These are phyloP conservation scores for Rhorus exstirpatorius DNA, from an alignment of 2,888 invertebrate species.

Conservation along the genomic window DNA sequence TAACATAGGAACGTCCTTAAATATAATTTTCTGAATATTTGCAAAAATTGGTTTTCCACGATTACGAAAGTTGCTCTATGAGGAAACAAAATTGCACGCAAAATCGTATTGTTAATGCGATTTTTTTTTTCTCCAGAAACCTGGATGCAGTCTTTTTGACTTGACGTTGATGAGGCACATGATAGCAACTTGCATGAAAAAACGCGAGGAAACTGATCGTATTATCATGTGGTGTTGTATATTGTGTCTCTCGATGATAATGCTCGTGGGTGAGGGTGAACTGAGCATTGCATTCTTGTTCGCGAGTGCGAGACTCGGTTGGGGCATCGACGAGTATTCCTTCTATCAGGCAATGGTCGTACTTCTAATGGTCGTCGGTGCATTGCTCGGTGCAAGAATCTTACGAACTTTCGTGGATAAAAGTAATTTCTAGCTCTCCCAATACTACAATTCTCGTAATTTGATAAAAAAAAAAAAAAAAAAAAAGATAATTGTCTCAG, in stretches of 20 bases:
- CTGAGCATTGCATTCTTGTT: slow-evolving; percentile 88
- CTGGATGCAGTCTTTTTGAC: slow-evolving; percentile 86
- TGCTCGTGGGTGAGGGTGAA: slow-evolving; percentile 86
- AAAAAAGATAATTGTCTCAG: too few species aligned
- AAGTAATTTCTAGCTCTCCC: background rate
- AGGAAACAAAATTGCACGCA: background rate
- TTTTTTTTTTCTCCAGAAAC: slow-evolving; percentile 83
- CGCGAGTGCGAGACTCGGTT: slow-evolving; percentile 89
- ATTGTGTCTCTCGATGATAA: slow-evolving; percentile 75
- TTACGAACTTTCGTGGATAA: slow-evolving; percentile 49
- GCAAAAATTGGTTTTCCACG: too few species aligned
- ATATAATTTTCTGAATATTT: too few species aligned
- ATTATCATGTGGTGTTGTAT: slow-evolving; percentile 87
- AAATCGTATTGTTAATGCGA: background rate
- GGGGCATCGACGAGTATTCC: slow-evolving; percentile 89
- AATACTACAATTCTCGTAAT: too few species aligned
- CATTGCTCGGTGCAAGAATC: slow-evolving; percentile 88
- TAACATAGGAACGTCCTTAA: too few species aligned
- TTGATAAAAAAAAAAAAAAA: too few species aligned
- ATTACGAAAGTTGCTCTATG: background rate
- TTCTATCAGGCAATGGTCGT: slow-evolving; percentile 87
- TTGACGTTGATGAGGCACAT: slow-evolving; percentile 87
- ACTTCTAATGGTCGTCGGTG: slow-evolving; percentile 87
- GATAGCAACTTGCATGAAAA: slow-evolving; percentile 87
- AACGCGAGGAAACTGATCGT: slow-evolving; percentile 87